These are phyloP conservation scores for Eupithecia pulchellata DNA, from an alignment of 2,888 invertebrate species.

Conservation along the genomic window DNA sequence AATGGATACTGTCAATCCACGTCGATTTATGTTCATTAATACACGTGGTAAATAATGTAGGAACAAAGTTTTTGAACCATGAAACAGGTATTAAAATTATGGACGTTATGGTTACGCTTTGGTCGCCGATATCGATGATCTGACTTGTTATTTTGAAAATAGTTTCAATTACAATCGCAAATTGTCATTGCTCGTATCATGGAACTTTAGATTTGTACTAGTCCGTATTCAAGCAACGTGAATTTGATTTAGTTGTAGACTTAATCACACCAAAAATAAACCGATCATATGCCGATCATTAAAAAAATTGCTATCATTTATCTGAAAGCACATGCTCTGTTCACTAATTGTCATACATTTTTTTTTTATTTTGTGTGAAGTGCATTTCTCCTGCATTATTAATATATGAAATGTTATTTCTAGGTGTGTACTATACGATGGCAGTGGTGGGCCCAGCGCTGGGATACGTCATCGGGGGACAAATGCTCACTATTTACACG, in stretches of 20 bases:
- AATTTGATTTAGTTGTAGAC: not conserved
- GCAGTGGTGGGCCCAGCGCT: constrained; percentile 93
- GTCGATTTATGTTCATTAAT: not conserved
- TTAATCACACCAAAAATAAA: too few species aligned
- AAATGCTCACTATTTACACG: constrained; percentile 91
- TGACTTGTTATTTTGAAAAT: not conserved
- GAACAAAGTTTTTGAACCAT: not conserved
- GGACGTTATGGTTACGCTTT: not conserved
- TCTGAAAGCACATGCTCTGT: not conserved
- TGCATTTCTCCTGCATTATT: not conserved
- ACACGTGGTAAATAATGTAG: not conserved
- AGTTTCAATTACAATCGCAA: not conserved
- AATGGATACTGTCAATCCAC: constrained; percentile 22
- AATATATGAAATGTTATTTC: constrained; percentile 44
- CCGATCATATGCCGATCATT: too few species aligned
- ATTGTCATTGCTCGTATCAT: not conserved
- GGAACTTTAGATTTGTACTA: not conserved
- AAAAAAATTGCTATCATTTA: not conserved
- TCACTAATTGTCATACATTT: not conserved
- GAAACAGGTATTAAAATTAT: not conserved
- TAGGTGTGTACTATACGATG: constrained; percentile 93
- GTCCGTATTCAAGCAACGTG: not conserved
- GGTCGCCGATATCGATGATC: not conserved
- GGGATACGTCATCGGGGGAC: constrained; percentile 94
- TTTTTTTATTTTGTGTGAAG: not conserved